These are phyloP conservation scores for Sphenodon punctatus DNA, from an alignment of 2,797 vertebrate genomes.

Conservation along the genomic window DNA sequence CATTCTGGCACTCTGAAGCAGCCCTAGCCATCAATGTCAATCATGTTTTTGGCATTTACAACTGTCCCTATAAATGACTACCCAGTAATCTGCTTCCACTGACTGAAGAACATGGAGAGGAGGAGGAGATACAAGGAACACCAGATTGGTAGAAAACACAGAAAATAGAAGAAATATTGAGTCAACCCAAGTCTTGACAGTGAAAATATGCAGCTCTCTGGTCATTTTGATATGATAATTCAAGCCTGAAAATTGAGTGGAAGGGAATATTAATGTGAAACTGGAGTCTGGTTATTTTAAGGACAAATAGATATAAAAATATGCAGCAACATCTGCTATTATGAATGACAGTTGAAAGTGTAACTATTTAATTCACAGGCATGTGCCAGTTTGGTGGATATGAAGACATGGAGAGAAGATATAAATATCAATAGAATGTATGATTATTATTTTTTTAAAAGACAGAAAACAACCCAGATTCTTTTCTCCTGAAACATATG, in stretches of 20 bases:
- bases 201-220: background rate
- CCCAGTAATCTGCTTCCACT: background rate
- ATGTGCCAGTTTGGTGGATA: background rate
- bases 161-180: background rate
- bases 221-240: background rate
- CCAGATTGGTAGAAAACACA: background rate
- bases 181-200: background rate
- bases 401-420: background rate
- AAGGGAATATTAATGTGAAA: background rate
- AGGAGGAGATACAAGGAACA: background rate
- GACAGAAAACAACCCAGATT: background rate
- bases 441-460: background rate
- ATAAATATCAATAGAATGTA: background rate
- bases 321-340: background rate
- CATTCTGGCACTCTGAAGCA: background rate
- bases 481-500: background rate
- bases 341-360: background rate
- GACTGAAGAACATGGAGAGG: background rate
- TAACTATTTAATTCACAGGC: background rate
- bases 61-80: background rate
- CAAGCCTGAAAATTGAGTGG: background rate
- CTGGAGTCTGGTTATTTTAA: background rate
- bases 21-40: background rate
- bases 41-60: background rate
- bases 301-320: background rate